Conservation (phyloP, 30 jellyfish, hydroid and myxozoan genomes). For the Turritopsis rubra region DNA sequence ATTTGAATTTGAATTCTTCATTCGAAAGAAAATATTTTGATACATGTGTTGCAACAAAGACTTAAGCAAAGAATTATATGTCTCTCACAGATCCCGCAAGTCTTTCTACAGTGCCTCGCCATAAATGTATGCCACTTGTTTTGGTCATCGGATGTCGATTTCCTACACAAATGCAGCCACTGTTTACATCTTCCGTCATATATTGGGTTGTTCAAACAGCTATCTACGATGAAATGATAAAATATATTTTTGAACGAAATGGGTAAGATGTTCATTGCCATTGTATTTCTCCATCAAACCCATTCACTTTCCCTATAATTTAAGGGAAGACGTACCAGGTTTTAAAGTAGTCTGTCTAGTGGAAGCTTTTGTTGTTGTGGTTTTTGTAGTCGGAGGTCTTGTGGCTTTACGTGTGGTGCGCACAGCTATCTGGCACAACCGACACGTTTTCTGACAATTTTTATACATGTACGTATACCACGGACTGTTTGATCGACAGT, state of each 20-base stretch:
- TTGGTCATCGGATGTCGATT: neutral
- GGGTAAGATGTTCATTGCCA: neutral
- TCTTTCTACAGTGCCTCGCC: constrained; percentile 1
- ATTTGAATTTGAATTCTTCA: too few relatives aligned
- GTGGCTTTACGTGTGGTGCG: neutral
- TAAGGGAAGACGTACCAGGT: neutral
- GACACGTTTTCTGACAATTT: constrained; percentile 1
- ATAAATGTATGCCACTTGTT: neutral
- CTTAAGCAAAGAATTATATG: too few relatives aligned
- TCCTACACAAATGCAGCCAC: constrained; percentile 5
- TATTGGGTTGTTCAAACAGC: neutral
- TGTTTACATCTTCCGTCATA: neutral
- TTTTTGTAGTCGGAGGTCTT: neutral
- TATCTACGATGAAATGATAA: neutral
- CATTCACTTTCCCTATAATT: too few relatives aligned
- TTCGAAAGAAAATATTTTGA: too few relatives aligned
- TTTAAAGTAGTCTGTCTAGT: neutral
- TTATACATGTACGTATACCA: neutral
- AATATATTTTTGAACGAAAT: neutral
- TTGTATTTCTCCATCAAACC: neutral
- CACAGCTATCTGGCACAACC: neutral
- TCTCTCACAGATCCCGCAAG: neutral
- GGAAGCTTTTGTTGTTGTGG: neutral
- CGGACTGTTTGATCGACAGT: neutral
- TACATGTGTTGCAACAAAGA: too few relatives aligned